Evolutionary conservation across 2,113 vertebrate genomes (phyloP).

Genomic region (Bujurquina vittata): DNA sequence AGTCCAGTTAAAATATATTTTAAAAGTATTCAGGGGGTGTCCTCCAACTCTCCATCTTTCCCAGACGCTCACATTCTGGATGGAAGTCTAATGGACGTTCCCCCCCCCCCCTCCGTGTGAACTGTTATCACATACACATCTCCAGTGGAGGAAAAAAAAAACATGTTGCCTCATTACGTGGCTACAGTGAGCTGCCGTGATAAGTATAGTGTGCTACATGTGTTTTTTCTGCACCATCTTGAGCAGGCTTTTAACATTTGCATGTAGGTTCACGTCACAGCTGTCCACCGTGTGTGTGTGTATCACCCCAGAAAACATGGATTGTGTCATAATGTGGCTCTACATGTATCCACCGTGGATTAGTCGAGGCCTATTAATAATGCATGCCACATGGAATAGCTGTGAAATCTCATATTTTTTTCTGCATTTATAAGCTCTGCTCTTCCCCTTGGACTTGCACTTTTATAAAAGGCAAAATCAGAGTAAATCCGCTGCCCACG

Average conservation of each 20-base stretch:
- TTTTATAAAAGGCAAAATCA: neutral
- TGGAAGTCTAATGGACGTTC: slow-evolving; percentile 23
- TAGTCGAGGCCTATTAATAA: slow-evolving; percentile 66
- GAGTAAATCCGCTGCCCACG: slow-evolving; percentile 6
- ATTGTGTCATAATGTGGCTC: slow-evolving; percentile 49
- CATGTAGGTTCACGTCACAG: slow-evolving; percentile 29
- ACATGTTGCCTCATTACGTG: slow-evolving; percentile 12
- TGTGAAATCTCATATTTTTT: slow-evolving; percentile 59
- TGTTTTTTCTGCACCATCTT: neutral
- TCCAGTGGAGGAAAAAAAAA: slow-evolving; percentile 6
- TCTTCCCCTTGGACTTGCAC: slow-evolving; percentile 12
- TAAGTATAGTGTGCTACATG: neutral
- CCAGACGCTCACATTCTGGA: slow-evolving; percentile 19
- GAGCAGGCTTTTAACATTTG: slow-evolving; percentile 1
- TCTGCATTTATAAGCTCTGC: slow-evolving; percentile 49
- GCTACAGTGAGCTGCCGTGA: slow-evolving; percentile 10
- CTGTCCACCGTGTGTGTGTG: slow-evolving; percentile 1
- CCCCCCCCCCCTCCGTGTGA: neutral
- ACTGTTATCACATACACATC: slow-evolving; percentile 16
- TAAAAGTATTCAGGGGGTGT: neutral
- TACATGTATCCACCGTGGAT: slow-evolving; percentile 57
- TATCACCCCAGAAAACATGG: slow-evolving; percentile 37
- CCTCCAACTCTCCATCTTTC: neutral
- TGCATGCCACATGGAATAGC: slow-evolving; percentile 51
- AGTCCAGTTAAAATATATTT: neutral